phyloP scores from a whole-genome alignment of 2,113 vertebrate species.

The Paratilapia polleni region DNA sequence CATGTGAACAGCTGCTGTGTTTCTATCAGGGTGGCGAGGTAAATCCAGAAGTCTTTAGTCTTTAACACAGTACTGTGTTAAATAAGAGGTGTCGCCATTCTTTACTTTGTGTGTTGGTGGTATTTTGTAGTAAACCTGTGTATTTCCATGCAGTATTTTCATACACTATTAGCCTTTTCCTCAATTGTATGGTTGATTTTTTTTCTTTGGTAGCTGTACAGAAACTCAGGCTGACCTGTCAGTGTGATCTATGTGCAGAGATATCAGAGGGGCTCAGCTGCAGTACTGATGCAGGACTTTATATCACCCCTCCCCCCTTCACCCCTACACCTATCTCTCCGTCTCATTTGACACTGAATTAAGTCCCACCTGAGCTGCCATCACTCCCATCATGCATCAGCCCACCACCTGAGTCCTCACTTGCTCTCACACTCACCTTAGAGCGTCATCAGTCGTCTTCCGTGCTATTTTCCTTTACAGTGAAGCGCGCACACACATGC shows the following conservation, averaged over 20 bases:
- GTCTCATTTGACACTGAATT: constrained; percentile 80
- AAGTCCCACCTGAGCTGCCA: constrained; percentile 78
- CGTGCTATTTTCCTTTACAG: neutral
- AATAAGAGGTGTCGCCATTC: neutral
- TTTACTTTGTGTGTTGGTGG: neutral
- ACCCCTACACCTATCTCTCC: constrained; percentile 35
- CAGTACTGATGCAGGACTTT: constrained; percentile 42
- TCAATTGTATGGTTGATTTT: neutral
- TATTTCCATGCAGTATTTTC: neutral
- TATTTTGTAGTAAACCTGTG: neutral
- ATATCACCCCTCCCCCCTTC: constrained; percentile 9
- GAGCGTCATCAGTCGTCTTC: constrained; percentile 34
- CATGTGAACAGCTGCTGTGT: constrained; percentile 7
- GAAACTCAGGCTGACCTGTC: constrained; percentile 44
- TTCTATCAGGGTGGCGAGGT: neutral
- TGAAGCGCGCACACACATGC: neutral
- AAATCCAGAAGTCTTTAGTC: neutral
- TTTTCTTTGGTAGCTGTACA: neutral
- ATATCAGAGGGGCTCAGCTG: constrained; percentile 61
- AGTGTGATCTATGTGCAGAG: constrained; percentile 60
- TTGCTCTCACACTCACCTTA: constrained; percentile 29
- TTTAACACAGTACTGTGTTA: neutral
- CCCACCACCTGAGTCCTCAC: constrained; percentile 67
- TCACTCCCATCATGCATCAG: constrained; percentile 75
- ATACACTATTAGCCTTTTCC: neutral